Base-by-base conservation (phyloP, 2,797 vertebrate species). In the Prionace glauca region DNA sequence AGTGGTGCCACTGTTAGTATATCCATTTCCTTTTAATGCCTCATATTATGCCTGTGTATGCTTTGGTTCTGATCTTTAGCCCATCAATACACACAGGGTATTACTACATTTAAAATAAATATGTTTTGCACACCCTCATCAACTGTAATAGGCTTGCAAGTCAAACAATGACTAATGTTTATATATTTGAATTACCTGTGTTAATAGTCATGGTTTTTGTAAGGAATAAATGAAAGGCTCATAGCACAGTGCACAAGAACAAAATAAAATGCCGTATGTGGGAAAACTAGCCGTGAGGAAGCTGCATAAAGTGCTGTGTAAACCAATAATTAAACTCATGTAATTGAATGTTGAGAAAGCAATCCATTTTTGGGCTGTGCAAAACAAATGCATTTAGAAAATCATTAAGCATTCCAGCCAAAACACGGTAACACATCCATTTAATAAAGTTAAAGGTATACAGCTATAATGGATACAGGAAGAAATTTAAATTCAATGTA, bases 261-360 rank as follows among this genome's bases (percentile, higher is more conserved):
- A 45, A 91, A 65, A 67, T 91, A 91, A 65, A 65, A 22, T 91
- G n/a, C 12, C 24, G 3, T 77, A 5, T 72, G 24, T 22, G 71
- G 67, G 67, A 29, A 94, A 71, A 71, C 93, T 95, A 50, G 2
- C 29, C 36, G 18, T 95, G 93, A 60, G 24, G 14, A 50, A 45
- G 72, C 26, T 56, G 93, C 71, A 77, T 29, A 72, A 77, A 74
- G 50, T 77, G 29, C 41, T 29, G 16, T 77, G 16, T 71, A 71
- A 77, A 29, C 45, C 71, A 74, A n/a, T 95, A 95, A 95, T 95
- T 77, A 95, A 95, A 95, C 71, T 50, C 14, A 20, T 32, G 71
- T 77, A 95, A 95, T 77, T 50, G 29, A 77, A 77, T 77, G 71
- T 72, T 72, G 93, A 60, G 41, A 77, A n/a, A 95, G 45, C 71